Percentiles rank a stretch among this genome's conserved stretches.
These are phyloP conservation scores for Lycocerus yunnanus DNA, from an alignment of 2,888 invertebrate species.

Conservation along the genomic window DNA sequence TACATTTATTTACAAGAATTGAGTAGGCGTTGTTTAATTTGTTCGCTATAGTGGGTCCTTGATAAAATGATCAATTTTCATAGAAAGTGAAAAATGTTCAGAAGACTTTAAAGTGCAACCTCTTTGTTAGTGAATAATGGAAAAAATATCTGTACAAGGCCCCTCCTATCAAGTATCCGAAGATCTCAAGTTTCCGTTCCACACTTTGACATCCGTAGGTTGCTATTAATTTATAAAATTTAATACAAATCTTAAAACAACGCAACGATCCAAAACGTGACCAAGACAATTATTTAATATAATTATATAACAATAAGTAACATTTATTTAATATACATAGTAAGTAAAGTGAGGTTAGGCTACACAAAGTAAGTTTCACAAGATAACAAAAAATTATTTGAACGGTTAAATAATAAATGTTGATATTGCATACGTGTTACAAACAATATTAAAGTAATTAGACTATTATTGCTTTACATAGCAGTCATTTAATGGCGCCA, in stretches of 20 bases:
- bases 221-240: neutral
- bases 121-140: constrained; percentile 29
- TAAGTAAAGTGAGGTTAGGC: too few relatives aligned
- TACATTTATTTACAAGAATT: neutral
- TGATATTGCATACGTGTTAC: neutral
- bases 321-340: too few relatives aligned
- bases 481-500: neutral
- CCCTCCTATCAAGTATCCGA: constrained; percentile 26
- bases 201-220: constrained; percentile 17
- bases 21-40: neutral
- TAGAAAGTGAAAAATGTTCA: constrained; percentile 19
- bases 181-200: constrained; percentile 29
- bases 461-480: neutral
- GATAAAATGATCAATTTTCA: constrained; percentile 23
- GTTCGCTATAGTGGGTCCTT: constrained; percentile 12
- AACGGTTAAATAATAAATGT: neutral
- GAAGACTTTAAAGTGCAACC: constrained; percentile 27
- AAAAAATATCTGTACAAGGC: constrained; percentile 22
- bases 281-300: neutral
- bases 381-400: neutral
- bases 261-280: neutral
- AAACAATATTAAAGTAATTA: neutral
- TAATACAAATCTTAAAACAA: neutral
- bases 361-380: too few relatives aligned
- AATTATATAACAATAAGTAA: neutral